Conservation (phyloP, 2,113 vertebrate genomes). For the Suricata suricatta region DNA sequence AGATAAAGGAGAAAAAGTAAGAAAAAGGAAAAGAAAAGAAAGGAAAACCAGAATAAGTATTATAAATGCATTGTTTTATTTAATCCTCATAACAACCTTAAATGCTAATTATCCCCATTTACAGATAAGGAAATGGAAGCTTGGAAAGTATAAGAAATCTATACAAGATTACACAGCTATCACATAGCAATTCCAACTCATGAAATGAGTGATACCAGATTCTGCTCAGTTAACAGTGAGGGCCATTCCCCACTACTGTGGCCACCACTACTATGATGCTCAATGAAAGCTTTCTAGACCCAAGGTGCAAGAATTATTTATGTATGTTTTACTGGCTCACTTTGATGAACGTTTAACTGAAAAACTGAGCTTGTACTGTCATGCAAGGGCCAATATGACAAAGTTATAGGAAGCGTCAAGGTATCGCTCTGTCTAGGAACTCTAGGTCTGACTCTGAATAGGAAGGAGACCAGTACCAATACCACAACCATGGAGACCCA, state of each 20-base stretch:
- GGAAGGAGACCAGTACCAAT: not conserved
- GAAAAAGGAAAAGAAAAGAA: not conserved
- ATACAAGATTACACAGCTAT: not conserved
- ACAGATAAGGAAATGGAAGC: not conserved
- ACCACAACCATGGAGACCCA: not conserved
- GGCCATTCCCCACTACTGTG: not conserved
- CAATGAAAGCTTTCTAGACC: not conserved
- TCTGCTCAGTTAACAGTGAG: not conserved
- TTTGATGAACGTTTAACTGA: not conserved
- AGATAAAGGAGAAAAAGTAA: not conserved
- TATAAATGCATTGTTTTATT: slow-evolving; percentile 2
- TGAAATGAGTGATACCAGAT: not conserved
- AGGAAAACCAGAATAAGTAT: not conserved
- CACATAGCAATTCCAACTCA: not conserved
- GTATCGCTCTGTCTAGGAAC: not conserved
- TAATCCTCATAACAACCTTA: slow-evolving; percentile 13
- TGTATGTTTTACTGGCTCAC: not conserved
- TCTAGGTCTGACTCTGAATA: not conserved
- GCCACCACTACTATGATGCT: not conserved
- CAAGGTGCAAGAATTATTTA: not conserved
- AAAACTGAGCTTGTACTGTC: not conserved
- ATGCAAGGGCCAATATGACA: not conserved
- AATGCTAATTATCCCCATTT: not conserved
- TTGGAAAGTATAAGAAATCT: not conserved
- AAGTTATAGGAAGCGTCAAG: not conserved